Evolutionary conservation across 2,888 invertebrate genomes (phyloP).

Genomic region (Caenorhabditis parvicauda): DNA sequence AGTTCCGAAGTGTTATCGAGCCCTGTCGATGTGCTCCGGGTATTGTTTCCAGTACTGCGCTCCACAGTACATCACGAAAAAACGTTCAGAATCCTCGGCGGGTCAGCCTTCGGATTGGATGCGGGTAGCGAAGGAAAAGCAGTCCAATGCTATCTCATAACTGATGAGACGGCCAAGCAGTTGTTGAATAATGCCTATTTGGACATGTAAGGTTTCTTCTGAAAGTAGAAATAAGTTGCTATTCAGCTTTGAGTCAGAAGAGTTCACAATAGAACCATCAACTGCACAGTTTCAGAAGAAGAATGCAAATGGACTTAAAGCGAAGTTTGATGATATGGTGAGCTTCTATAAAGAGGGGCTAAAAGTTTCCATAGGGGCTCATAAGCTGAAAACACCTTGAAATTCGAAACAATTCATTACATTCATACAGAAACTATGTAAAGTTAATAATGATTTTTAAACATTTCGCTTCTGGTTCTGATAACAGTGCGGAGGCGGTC

Average conservation of each 20-base stretch:
- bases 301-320: conserved; percentile 44
- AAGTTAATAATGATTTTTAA: not conserved
- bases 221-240: not conserved
- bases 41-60: too few species aligned
- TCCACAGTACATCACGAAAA: too few species aligned
- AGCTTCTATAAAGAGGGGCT: too few species aligned
- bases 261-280: conserved; percentile 57
- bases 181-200: conserved; percentile 58
- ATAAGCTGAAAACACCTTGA: too few species aligned
- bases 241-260: conserved; percentile 55
- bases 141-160: conserved; percentile 58
- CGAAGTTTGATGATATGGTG: conserved; percentile 62
- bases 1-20: too few species aligned
- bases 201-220: conserved; percentile 44
- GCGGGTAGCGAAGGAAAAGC: conserved; percentile 40
- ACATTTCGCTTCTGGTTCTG: too few species aligned
- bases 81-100: conserved; percentile 56
- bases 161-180: conserved; percentile 60
- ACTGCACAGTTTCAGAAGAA: conserved; percentile 43
- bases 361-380: too few species aligned
- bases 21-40: too few species aligned
- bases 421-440: not conserved
- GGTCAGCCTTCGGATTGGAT: conserved; percentile 58
- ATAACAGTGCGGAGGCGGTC: too few species aligned
- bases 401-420: too few species aligned